Base-by-base conservation (phyloP, 2,113 vertebrate genomes). In the Anoplopoma fimbria region DNA sequence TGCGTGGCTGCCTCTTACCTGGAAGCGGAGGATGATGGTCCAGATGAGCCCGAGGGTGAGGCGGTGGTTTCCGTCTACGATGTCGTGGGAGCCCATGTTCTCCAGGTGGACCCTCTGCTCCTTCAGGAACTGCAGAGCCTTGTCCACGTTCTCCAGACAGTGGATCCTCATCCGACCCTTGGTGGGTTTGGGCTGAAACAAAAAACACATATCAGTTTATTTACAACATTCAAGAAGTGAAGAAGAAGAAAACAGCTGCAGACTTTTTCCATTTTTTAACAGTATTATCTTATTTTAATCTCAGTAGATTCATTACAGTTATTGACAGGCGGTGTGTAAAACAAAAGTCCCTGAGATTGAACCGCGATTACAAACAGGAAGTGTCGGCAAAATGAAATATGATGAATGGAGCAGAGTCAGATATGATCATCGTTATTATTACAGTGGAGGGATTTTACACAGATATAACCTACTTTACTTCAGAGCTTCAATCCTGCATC, bases 71-170 rank as follows among this genome's bases (percentile, higher is more conserved):
- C 98, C 98, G 87, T 99, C 98, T 27, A 99, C 98, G 23, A 99
- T 99, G 94, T 99, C 98, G 9, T 99, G 98, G 53, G 97, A 99
- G 55, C 98, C 98, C 98, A 99, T 99, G 95, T 99, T 99, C 92
- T 99, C 98, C 69, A 99, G 95, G 87, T 99, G 98, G 23, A 99
- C 98, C 90, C 96, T 90, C 82, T 99, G 98, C 87, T 99, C 98
- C 90, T 99, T 99, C 82, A 99, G 96, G 93, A 99, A 99, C 93
- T 99, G 98, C 21, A 99, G 97, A 2, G 98, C 98, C 89, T 99
- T 99, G 94, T 99, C 98, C 73, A 99, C 98, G 0, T 99, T 99
- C 91, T 99, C 98, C 92, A 99, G 91, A 78, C 98, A 99, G 89
- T 99, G 98, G 94, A 99, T 99, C 34, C 98, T 94, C 98, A 99